phyloP scores from a whole-genome alignment of 2,797 vertebrate species.

The Lutjanus campechanus region DNA sequence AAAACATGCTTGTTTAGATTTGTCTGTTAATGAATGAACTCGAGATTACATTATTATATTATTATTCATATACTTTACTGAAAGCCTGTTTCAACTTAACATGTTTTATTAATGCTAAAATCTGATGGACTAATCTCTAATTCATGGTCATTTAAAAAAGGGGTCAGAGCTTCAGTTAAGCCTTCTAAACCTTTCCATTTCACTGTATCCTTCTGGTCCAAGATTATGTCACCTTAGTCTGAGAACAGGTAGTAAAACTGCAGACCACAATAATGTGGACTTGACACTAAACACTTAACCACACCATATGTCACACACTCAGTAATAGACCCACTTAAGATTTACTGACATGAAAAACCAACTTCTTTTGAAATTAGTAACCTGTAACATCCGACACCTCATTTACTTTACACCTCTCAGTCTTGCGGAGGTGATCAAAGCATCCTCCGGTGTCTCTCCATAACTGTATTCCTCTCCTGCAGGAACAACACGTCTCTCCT shows the following conservation, averaged over 20 bases:
- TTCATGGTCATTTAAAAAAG: background rate
- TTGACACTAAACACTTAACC: constrained; percentile 6
- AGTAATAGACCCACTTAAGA: constrained; percentile 11
- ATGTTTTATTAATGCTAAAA: background rate
- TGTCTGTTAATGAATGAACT: background rate
- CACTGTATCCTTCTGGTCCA: background rate
- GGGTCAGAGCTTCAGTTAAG: background rate
- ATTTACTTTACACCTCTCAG: constrained; percentile 49
- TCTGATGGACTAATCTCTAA: background rate
- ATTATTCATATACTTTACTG: too few species aligned
- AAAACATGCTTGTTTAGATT: background rate
- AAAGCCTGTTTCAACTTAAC: background rate
- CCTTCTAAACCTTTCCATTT: background rate
- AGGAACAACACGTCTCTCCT: constrained; percentile 45
- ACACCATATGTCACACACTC: background rate
- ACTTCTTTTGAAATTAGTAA: constrained; percentile 31
- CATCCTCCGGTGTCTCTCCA: constrained; percentile 30
- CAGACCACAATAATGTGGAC: background rate
- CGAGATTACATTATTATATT: background rate
- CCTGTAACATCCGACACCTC: constrained; percentile 23
- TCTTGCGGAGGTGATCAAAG: constrained; percentile 42
- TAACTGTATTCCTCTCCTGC: constrained; percentile 25
- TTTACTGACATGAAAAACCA: constrained; percentile 24
- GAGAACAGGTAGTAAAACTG: background rate
- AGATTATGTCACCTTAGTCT: background rate